These are phyloP conservation scores for Caloenas nicobarica DNA, from an alignment of 2,113 vertebrate genomes.

Conservation along the genomic window DNA sequence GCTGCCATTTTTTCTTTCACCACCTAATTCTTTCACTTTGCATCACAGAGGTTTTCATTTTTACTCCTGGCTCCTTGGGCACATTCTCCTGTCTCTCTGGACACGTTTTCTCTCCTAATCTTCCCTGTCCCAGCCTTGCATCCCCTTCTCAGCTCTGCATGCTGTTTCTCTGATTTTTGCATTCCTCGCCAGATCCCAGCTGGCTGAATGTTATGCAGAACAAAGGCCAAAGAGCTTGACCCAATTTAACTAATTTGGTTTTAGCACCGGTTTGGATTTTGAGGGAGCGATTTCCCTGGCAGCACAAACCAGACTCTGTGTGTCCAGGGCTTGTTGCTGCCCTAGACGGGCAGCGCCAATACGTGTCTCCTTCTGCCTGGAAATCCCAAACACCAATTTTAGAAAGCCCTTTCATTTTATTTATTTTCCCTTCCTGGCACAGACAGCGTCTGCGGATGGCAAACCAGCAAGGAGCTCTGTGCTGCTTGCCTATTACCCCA, in stretches of 20 bases:
- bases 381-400: slow-evolving; percentile 16
- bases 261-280: not conserved
- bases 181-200: not conserved
- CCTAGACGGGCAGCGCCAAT: not conserved
- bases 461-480: slow-evolving; percentile 23
- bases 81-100: not conserved
- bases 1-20: not conserved
- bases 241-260: not conserved
- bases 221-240: not conserved
- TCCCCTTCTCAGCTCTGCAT: not conserved
- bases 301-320: not conserved
- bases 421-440: slow-evolving; percentile 7
- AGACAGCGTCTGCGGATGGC: not conserved
- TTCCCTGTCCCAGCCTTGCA: not conserved
- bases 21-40: not conserved
- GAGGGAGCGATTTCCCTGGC: not conserved
- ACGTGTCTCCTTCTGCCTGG: not conserved
- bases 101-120: not conserved
- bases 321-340: not conserved
- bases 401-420: slow-evolving; percentile 12
- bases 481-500: slow-evolving; percentile 54
- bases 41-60: not conserved
- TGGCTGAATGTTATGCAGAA: not conserved
- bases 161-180: not conserved
- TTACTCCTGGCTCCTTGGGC: not conserved